Evolutionary conservation across 2,113 vertebrate species (phyloP).

Genomic region (Mastomys coucha): DNA sequence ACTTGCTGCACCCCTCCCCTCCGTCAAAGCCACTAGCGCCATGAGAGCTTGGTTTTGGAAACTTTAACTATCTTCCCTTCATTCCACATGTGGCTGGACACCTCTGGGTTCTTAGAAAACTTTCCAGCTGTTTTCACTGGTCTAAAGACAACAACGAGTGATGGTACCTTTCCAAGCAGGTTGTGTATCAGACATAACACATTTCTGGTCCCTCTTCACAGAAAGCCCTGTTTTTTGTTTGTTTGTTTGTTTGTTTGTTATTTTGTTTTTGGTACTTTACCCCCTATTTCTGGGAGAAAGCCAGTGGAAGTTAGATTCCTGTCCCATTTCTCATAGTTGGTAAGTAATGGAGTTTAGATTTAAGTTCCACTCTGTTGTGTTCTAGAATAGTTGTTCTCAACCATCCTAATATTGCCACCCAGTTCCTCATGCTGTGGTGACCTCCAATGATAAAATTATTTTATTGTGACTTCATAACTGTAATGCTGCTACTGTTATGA

Average conservation of each 20-base stretch:
- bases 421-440: not conserved
- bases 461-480: not conserved
- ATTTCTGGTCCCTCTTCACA: not conserved
- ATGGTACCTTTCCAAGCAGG: not conserved
- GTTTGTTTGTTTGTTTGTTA: not conserved
- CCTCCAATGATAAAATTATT: not conserved
- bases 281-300: not conserved
- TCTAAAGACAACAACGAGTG: not conserved
- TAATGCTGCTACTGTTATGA: not conserved
- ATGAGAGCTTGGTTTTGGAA: slow-evolving; percentile 6
- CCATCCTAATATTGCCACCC: not conserved
- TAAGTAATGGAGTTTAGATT: not conserved
- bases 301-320: not conserved
- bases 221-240: not conserved
- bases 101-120: not conserved
- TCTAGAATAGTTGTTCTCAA: not conserved
- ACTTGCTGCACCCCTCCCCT: not conserved
- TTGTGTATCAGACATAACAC: not conserved
- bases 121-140: not conserved
- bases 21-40: not conserved
- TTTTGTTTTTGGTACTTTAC: not conserved
- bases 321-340: not conserved
- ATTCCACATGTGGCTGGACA: not conserved
- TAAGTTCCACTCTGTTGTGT: not conserved
- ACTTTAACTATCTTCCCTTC: not conserved